Evolutionary conservation across 2,797 vertebrate species (phyloP).

Genomic region (Tangara arthus): DNA sequence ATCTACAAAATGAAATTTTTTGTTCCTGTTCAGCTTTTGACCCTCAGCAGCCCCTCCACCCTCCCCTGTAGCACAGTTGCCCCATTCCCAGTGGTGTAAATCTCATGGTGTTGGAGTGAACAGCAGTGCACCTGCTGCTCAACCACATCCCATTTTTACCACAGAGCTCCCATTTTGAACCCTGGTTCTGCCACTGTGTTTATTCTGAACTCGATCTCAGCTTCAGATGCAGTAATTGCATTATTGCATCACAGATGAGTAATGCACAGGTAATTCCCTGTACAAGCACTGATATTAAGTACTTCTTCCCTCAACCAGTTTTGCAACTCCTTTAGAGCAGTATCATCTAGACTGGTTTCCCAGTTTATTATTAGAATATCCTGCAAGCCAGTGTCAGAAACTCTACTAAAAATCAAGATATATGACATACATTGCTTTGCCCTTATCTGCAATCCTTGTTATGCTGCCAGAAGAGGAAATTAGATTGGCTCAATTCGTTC

Average conservation of each 20-base stretch:
- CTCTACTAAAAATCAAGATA: conserved; percentile 34
- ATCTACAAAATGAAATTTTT: neutral
- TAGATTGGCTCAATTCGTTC: conserved; percentile 11
- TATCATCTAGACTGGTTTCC: neutral
- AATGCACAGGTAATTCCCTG: neutral
- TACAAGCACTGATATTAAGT: neutral
- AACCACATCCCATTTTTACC: neutral
- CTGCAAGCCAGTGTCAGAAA: conserved; percentile 1
- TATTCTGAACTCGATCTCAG: neutral
- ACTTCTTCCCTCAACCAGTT: conserved; percentile 3
- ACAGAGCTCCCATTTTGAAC: neutral
- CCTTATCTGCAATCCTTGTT: conserved; percentile 20
- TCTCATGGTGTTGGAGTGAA: neutral
- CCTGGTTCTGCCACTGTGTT: neutral
- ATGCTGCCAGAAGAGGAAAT: conserved; percentile 37
- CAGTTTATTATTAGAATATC: conserved; percentile 46
- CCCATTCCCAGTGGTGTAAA: neutral
- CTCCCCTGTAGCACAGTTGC: neutral
- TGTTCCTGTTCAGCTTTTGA: neutral
- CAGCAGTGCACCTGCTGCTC: neutral
- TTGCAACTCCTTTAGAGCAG: neutral
- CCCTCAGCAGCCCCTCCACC: neutral
- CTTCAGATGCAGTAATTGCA: neutral
- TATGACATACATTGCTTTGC: neutral
- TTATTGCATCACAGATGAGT: neutral